Percentiles rank a stretch among this genome's conserved stretches.
These are phyloP conservation scores for Albula glossodonta DNA, from an alignment of 2,113 vertebrate genomes.

Conservation along the genomic window DNA sequence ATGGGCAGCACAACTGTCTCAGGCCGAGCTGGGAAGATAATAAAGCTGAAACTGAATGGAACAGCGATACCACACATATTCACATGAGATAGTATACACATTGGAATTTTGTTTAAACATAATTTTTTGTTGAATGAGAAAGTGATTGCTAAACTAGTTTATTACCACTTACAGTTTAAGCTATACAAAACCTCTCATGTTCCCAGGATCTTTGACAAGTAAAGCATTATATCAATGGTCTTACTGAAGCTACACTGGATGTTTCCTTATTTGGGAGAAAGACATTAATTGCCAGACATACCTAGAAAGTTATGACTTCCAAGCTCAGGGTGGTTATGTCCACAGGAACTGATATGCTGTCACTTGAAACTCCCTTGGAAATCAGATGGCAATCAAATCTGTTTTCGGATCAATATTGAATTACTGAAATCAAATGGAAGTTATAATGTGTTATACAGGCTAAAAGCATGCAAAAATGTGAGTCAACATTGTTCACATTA, in stretches of 20 bases:
- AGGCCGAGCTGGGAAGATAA: background rate
- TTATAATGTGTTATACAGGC: background rate
- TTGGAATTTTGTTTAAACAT: no score
- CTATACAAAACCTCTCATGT: background rate
- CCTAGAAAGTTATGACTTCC: background rate
- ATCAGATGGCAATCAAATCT: background rate
- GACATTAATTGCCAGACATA: background rate
- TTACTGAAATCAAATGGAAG: background rate
- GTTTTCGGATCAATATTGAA: no score
- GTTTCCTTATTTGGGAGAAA: background rate
- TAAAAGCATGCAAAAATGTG: no score
- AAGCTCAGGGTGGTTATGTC: background rate
- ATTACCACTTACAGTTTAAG: background rate
- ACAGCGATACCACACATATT: background rate
- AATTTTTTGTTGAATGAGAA: no score
- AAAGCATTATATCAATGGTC: background rate
- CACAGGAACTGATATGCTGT: background rate
- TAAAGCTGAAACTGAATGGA: background rate
- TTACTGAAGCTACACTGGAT: background rate
- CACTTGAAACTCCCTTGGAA: background rate
- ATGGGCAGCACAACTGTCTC: background rate
- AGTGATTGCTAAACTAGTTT: background rate
- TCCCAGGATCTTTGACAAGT: background rate
- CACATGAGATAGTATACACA: no score
- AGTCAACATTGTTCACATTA: no score